Base-by-base conservation (phyloP, 2,888 invertebrate species). In the Zaprionus bogoriensis region DNA sequence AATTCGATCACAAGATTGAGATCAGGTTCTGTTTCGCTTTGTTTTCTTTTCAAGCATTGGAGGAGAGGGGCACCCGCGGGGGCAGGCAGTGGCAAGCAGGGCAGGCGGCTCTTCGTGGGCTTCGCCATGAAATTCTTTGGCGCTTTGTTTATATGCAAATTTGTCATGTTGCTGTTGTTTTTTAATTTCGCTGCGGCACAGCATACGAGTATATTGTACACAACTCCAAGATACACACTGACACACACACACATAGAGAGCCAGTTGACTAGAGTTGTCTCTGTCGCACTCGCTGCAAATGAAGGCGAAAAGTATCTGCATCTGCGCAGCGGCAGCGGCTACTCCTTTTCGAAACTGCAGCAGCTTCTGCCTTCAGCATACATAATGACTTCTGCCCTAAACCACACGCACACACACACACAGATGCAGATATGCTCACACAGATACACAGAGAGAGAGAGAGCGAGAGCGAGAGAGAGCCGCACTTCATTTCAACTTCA, bases 121-220 rank as follows among this genome's bases (percentile, higher is more conserved):
- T 65, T 19, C 9, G 46, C 50, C 42, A 52, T 22, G 22, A 71
- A 63, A 72, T 53, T 74, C 59, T 39, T 73, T 63, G 32, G 41
- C 58, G 76, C 80, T 82, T 81, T 81, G 80, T 81, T 81, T 81
- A 81, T 81, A 81, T 81, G 80, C 85, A 81, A 81, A 81, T 81
- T 75, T 82, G 39, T 55, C 54, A 20, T 55, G 59, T 71, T 77
- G 38, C 10, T 19, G 14, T 74, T 66, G 48, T 76, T 12, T 41
- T 12, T 53, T 65, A 28, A 75, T 75, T 80, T 82, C 77, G 68
- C 68, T 78, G 75, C 66, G 59, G 69, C 81, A 81, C 54, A 59
- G 64, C 61, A 72, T 60, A 30, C 10, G 12, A 36, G 32, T 17
- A 67, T 64, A 51, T 44, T 46, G 63, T 51, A 79, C 17, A 27